phyloP scores from a whole-genome alignment of 2,113 vertebrate species.

The Pterocles orientalis region DNA sequence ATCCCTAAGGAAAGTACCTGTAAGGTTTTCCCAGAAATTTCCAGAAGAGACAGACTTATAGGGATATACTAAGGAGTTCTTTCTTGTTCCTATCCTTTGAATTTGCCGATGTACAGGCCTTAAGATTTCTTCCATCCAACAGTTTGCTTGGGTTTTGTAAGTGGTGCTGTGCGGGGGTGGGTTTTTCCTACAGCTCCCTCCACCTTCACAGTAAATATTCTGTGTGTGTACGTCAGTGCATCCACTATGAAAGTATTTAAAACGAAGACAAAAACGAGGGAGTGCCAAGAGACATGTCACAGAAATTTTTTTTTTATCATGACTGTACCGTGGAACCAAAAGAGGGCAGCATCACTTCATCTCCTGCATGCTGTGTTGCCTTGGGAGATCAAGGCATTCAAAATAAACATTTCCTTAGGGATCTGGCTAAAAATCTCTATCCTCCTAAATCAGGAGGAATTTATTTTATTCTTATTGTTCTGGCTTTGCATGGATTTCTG shows the following conservation, averaged over 20 bases:
- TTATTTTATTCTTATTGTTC: background rate
- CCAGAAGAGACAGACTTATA: background rate
- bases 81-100: background rate
- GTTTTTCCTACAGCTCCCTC: background rate
- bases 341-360: conserved; percentile 58
- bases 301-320: background rate
- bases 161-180: background rate
- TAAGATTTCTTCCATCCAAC: background rate
- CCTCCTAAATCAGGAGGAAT: background rate
- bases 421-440: background rate
- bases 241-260: background rate
- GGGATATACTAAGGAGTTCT: background rate
- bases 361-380: fast-evolving
- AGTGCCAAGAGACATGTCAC: background rate
- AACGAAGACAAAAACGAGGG: background rate
- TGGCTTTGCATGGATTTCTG: background rate
- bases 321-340: background rate
- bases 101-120: background rate
- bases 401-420: background rate
- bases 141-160: background rate
- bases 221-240: background rate
- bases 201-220: background rate
- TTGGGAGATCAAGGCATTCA: background rate
- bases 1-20: background rate
- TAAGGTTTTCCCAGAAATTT: background rate